Evolutionary conservation across 2,113 vertebrate species (phyloP).

Genomic region (Enhydra lutris): DNA sequence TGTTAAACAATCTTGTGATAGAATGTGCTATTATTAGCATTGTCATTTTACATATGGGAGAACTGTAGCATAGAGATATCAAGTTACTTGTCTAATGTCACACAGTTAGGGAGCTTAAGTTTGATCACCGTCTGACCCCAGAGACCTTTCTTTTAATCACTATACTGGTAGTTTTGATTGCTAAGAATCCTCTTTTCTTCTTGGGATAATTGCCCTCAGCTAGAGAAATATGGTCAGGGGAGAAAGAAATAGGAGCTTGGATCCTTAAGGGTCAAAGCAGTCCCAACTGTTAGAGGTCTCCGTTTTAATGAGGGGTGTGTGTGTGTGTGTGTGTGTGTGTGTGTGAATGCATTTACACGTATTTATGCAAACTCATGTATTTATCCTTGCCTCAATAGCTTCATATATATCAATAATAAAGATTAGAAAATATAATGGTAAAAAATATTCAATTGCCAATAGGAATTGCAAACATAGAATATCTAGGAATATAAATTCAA

Average conservation of each 20-base stretch:
- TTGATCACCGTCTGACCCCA: not conserved
- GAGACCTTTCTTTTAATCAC: slow-evolving; percentile 15
- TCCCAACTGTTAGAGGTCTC: not conserved
- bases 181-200: slow-evolving; percentile 15
- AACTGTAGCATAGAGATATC: not conserved
- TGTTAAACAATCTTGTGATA: not conserved
- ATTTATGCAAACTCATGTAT: slow-evolving; percentile 6
- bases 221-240: not conserved
- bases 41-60: not conserved
- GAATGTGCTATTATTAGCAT: not conserved
- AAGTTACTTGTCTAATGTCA: slow-evolving; percentile 12
- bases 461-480: not conserved
- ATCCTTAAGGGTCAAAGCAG: not conserved
- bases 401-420: not conserved
- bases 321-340: not conserved
- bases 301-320: not conserved
- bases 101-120: not conserved
- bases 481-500: not conserved
- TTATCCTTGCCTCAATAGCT: not conserved
- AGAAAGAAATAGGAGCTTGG: not conserved
- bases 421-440: slow-evolving; percentile 1
- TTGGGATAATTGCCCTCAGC: slow-evolving; percentile 16
- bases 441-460: not conserved
- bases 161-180: not conserved
- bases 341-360: not conserved